A percentile compares a stretch with the other conserved stretches of the same genome.
Conservation (phyloP, 1,140 invertebrate genomes). For the Yoshiicerus persimilis region DNA sequence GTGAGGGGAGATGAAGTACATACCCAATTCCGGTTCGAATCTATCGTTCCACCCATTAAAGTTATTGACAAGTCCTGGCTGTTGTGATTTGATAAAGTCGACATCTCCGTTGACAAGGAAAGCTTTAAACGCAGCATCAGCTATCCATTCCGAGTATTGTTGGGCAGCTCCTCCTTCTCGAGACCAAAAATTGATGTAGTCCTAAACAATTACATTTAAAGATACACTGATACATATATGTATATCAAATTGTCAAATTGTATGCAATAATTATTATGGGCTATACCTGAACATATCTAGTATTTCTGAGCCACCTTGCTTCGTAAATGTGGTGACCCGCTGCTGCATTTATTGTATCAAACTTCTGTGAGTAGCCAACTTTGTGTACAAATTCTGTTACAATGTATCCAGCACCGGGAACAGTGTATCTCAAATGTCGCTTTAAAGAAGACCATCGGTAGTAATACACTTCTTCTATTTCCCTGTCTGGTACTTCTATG, state of each 20-base stretch:
- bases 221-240: no score
- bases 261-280: no score
- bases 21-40: constrained; percentile 23
- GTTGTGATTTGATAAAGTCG: constrained; percentile 43
- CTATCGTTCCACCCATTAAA: constrained; percentile 34
- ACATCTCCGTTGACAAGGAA: constrained; percentile 34
- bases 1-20: constrained; percentile 43
- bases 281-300: constrained; percentile 28
- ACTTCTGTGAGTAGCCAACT: constrained; percentile 38
- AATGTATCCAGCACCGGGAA: constrained; percentile 39
- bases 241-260: no score
- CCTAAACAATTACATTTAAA: constrained; percentile 2
- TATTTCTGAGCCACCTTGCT: constrained; percentile 39
- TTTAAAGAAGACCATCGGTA: constrained; percentile 44
- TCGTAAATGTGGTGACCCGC: constrained; percentile 48
- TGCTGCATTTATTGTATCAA: constrained; percentile 45
- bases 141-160: constrained; percentile 48
- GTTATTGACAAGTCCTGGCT: constrained; percentile 30
- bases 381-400: constrained; percentile 47
- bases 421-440: constrained; percentile 44
- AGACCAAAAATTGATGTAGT: constrained; percentile 48
- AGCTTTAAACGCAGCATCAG: constrained; percentile 30
- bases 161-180: constrained; percentile 34
- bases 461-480: constrained; percentile 47
- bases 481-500: constrained; percentile 40